Percentiles rank a stretch among this genome's conserved stretches.
Conservation (phyloP, 2,888 invertebrate genomes). For the Eupithecia tripunctaria region DNA sequence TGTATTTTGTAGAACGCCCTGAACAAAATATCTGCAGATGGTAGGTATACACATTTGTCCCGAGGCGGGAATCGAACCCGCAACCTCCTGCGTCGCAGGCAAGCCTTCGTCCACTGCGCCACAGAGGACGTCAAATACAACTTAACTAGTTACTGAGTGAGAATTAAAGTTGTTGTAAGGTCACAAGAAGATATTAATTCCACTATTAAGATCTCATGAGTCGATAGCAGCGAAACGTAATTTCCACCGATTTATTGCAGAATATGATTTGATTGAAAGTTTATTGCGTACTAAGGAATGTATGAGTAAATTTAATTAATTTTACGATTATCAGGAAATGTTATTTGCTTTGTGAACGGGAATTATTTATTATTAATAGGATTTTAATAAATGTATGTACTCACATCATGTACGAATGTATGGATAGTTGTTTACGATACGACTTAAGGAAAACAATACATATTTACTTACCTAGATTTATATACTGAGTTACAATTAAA, state of each 20-base stretch:
- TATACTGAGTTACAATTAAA: not conserved
- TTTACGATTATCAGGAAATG: conserved; percentile 18
- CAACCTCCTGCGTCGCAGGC: too few species aligned
- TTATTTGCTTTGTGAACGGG: conserved; percentile 12
- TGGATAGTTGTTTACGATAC: not conserved
- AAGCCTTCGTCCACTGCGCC: too few species aligned
- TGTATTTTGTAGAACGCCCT: too few species aligned
- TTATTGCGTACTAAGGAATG: conserved; percentile 17
- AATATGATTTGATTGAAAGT: conserved; percentile 23
- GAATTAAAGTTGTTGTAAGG: conserved; percentile 12
- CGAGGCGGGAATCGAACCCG: too few species aligned
- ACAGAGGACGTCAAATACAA: conserved; percentile 10
- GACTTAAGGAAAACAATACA: not conserved
- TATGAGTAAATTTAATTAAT: conserved; percentile 21
- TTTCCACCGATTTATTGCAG: conserved; percentile 24
- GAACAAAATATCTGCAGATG: too few species aligned
- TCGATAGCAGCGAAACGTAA: conserved; percentile 24
- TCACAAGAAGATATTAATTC: conserved; percentile 19
- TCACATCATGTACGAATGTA: not conserved
- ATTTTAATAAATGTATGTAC: conserved; percentile 10
- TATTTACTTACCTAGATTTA: not conserved
- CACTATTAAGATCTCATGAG: conserved; percentile 25
- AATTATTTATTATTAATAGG: conserved; percentile 14
- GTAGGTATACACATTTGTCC: too few species aligned
- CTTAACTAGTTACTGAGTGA: conserved; percentile 7